Conservation (phyloP, 2,888 invertebrate species). For the Orthosia gracilis region DNA sequence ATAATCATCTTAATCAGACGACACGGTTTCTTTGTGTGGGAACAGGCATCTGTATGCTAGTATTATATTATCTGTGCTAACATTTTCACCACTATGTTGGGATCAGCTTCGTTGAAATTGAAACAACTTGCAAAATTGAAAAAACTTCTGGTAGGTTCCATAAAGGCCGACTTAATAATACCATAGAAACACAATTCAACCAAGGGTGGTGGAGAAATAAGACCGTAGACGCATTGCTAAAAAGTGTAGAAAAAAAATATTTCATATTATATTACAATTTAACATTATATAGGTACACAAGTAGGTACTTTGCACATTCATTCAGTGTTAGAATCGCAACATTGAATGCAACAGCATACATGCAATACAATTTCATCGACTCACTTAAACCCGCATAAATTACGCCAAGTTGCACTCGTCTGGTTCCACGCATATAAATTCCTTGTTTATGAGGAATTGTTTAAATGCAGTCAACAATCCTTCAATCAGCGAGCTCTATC, state of each 20-base stretch:
- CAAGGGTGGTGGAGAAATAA: background rate
- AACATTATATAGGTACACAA: background rate
- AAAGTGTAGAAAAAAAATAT: background rate
- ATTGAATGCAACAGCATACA: background rate
- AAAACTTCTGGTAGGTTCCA: no score
- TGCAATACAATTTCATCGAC: background rate
- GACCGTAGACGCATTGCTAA: background rate
- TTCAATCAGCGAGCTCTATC: conserved; percentile 25
- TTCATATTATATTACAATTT: background rate
- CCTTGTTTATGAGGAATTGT: conserved; percentile 11
- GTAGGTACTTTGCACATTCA: background rate
- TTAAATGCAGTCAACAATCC: conserved; percentile 8
- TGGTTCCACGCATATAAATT: background rate
- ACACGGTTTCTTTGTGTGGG: no score
- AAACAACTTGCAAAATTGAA: no score
- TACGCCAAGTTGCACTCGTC: background rate
- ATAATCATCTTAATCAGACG: no score
- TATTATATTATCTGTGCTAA: no score
- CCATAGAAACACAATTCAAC: no score
- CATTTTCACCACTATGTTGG: no score
- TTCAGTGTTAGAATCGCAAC: background rate
- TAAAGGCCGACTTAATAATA: no score
- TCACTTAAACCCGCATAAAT: background rate
- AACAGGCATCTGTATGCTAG: no score
- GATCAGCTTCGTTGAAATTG: no score